Percentiles rank a stretch among this genome's conserved stretches.
These are phyloP conservation scores for Girardinus metallicus DNA, from an alignment of 2,797 vertebrate species.

Conservation along the genomic window DNA sequence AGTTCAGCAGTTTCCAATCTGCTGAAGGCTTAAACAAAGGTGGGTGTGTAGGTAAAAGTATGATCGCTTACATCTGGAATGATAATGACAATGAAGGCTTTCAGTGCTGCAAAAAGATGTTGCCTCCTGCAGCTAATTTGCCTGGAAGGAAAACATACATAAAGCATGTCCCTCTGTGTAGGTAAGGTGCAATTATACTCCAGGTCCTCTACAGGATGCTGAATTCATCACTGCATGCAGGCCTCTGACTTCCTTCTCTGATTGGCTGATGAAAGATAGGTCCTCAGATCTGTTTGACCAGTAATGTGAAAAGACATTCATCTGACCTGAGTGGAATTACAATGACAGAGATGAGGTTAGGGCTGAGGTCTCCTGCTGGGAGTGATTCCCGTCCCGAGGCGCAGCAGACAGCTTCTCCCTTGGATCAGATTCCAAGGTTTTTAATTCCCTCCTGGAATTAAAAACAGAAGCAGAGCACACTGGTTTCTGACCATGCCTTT, in stretches of 20 bases:
- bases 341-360: neutral
- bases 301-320: neutral
- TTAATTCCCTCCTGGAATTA: no score
- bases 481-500: neutral
- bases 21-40: slow-evolving; percentile 7
- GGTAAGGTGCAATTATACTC: slow-evolving; percentile 2
- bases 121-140: slow-evolving; percentile 1
- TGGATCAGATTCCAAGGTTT: slow-evolving; percentile 15
- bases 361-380: neutral
- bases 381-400: neutral
- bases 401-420: neutral
- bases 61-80: slow-evolving; percentile 13
- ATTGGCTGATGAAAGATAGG: neutral
- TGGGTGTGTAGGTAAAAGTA: neutral
- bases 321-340: neutral
- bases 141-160: slow-evolving; percentile 1
- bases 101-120: neutral
- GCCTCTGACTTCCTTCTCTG: neutral
- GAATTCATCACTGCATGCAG: neutral
- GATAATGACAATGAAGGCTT: slow-evolving; percentile 36
- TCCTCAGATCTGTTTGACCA: neutral
- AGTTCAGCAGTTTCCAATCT: neutral
- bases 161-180: neutral
- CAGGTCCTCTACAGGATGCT: neutral
- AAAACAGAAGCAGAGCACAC: neutral